Evolutionary conservation across 1,140 invertebrate genomes (phyloP).

Genomic region (Portunus trituberculatus): DNA sequence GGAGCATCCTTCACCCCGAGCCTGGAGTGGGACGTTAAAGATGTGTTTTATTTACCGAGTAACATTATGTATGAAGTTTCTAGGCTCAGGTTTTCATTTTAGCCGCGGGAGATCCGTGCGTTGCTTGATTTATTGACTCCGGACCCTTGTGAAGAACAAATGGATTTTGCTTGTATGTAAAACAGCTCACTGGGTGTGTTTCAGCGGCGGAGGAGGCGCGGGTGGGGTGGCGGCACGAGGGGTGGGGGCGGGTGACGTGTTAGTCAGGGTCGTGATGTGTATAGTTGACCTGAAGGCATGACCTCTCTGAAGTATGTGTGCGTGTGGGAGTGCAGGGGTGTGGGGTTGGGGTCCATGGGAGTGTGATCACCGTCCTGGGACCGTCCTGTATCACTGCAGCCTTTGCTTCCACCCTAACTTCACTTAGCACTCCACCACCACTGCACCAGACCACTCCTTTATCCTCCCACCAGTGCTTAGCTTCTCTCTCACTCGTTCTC

Average conservation of each 20-base stretch:
- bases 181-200: not conserved
- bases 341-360: not conserved
- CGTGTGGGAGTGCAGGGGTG: not conserved
- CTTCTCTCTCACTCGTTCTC: not conserved
- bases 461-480: not conserved
- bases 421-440: not conserved
- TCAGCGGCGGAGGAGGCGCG: not conserved
- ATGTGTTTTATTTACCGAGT: conserved; percentile 48
- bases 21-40: conserved; percentile 29
- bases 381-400: not conserved
- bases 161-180: not conserved
- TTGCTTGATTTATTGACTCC: not conserved
- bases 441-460: not conserved
- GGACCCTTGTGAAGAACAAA: not conserved
- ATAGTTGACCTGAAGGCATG: conserved; percentile 2
- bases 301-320: not conserved
- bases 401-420: conserved; percentile 12
- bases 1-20: conserved; percentile 33
- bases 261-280: not conserved
- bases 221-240: not conserved
- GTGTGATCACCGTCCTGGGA: not conserved
- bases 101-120: conserved; percentile 7
- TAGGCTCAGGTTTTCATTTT: conserved; percentile 16
- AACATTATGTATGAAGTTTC: conserved; percentile 46
- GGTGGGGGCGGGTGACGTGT: not conserved